Conservation (phyloP, 2,888 invertebrate genomes). For the Nephrocerus scutellatus region DNA sequence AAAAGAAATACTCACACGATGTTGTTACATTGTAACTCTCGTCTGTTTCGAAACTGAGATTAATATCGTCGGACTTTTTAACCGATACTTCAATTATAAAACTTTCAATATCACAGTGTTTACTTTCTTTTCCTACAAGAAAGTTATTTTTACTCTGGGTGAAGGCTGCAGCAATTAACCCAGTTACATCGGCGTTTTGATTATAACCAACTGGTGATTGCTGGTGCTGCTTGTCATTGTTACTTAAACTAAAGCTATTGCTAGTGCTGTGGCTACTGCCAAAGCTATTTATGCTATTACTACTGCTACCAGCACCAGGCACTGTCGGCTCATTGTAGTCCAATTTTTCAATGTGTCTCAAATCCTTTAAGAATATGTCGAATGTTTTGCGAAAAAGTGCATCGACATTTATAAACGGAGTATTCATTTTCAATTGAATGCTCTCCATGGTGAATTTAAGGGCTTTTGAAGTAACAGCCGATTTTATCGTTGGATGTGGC, state of each 20-base stretch:
- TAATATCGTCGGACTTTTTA: slow-evolving; percentile 52
- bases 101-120: slow-evolving; percentile 38
- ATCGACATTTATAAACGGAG: slow-evolving; percentile 38
- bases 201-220: too few species aligned
- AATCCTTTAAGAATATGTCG: slow-evolving; percentile 40
- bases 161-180: too few species aligned
- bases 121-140: slow-evolving; percentile 21
- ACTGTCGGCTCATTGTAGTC: slow-evolving; percentile 23
- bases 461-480: slow-evolving; percentile 59
- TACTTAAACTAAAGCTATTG: slow-evolving; percentile 15
- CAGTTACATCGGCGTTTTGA: too few species aligned
- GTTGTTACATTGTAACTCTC: slow-evolving; percentile 67
- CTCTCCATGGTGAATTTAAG: slow-evolving; percentile 49
- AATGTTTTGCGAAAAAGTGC: slow-evolving; percentile 37
- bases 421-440: slow-evolving; percentile 37
- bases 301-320: slow-evolving; percentile 8
- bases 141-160: slow-evolving; percentile 23
- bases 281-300: slow-evolving; percentile 6
- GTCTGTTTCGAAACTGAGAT: slow-evolving; percentile 60
- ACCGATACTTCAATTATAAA: slow-evolving; percentile 49
- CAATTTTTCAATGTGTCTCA: slow-evolving; percentile 40
- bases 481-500: slow-evolving; percentile 72
- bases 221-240: slow-evolving; percentile 17
- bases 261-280: slow-evolving; percentile 7
- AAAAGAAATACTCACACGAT: slow-evolving; percentile 42